These are phyloP conservation scores for Parochlus steinenii DNA, from an alignment of 2,888 invertebrate species.

Conservation along the genomic window DNA sequence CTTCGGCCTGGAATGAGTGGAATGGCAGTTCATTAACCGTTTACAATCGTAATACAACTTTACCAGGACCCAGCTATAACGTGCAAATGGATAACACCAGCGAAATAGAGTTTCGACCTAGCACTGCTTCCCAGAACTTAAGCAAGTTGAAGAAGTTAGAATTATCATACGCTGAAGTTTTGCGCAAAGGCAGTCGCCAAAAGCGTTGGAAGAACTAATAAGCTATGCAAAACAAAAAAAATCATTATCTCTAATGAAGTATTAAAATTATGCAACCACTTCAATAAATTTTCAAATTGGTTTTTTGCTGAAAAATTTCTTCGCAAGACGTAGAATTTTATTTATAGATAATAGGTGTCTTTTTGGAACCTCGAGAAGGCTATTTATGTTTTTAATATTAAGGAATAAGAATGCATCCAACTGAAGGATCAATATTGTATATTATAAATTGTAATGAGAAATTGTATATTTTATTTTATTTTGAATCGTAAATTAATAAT, in stretches of 20 bases:
- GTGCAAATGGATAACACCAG: conserved; percentile 21
- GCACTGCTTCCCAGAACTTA: conserved; percentile 67
- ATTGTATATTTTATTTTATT: no score
- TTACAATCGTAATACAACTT: conserved; percentile 39
- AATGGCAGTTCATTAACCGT: conserved; percentile 56
- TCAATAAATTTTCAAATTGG: no score
- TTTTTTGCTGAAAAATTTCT: no score
- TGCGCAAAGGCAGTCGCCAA: conserved; percentile 54
- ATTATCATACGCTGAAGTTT: conserved; percentile 69
- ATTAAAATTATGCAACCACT: not conserved
- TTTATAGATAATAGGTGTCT: no score
- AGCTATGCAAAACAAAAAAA: conserved; percentile 13
- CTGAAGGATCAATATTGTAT: no score
- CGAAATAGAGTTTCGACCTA: conserved; percentile 37
- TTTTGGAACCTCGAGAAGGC: no score
- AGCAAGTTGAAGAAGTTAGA: conserved; percentile 66
- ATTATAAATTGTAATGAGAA: no score
- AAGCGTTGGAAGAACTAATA: conserved; percentile 34
- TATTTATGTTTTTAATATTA: no score
- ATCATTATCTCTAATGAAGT: not conserved
- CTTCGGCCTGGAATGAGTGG: conserved; percentile 49
- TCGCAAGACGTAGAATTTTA: no score
- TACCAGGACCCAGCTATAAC: conserved; percentile 38
- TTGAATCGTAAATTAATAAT: no score
- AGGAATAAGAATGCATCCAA: no score